Percentiles rank a stretch among this genome's conserved stretches.
Evolutionary conservation across 2,888 invertebrate genomes (phyloP).

Genomic region (Cheilosia grossa): DNA sequence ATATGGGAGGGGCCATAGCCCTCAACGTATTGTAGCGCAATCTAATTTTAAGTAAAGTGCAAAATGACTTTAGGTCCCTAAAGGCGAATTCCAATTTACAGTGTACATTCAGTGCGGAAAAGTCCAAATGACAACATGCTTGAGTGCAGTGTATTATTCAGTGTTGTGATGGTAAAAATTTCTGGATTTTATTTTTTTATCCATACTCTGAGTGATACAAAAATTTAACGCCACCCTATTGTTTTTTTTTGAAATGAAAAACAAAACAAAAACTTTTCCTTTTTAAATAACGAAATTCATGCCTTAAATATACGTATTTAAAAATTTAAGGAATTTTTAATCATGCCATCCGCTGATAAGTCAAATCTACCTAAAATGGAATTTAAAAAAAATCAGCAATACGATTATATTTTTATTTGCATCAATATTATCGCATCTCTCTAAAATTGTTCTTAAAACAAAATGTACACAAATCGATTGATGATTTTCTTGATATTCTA

Average conservation of each 20-base stretch:
- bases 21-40: too few relatives aligned
- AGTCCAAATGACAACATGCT: too few relatives aligned
- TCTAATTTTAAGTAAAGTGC: too few relatives aligned
- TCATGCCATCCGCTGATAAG: slow-evolving; percentile 70
- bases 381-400: slow-evolving; percentile 64
- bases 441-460: background rate
- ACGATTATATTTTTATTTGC: slow-evolving; percentile 2
- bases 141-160: too few relatives aligned
- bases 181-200: too few relatives aligned
- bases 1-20: too few relatives aligned
- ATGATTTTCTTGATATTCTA: slow-evolving; percentile 57
- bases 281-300: slow-evolving; percentile 48
- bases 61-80: too few relatives aligned
- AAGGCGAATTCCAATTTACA: too few relatives aligned
- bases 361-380: slow-evolving; percentile 71
- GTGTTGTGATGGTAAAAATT: too few relatives aligned
- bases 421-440: background rate
- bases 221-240: slow-evolving; percentile 52
- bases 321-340: slow-evolving; percentile 19
- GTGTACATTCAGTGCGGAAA: too few relatives aligned
- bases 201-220: background rate
- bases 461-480: slow-evolving; percentile 37
- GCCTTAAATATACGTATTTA: slow-evolving; percentile 43
- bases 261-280: slow-evolving; percentile 18
- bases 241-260: slow-evolving; percentile 17